Evolutionary conservation across 2,797 vertebrate genomes (phyloP).

Genomic region (Thaleichthys pacificus): DNA sequence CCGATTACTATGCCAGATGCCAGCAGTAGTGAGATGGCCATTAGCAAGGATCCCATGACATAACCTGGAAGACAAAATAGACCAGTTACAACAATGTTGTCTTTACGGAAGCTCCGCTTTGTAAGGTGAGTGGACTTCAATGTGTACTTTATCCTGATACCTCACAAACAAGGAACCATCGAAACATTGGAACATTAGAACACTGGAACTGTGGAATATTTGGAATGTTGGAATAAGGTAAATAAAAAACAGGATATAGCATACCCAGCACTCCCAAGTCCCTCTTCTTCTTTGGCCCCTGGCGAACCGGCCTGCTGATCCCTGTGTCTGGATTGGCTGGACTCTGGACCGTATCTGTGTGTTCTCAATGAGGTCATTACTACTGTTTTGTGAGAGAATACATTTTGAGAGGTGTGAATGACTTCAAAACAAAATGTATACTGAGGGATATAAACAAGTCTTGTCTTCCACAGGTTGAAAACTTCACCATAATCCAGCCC

Average conservation of each 20-base stretch:
- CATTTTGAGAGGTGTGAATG: background rate
- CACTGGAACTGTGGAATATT: no score
- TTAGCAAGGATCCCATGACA: conserved; percentile 25
- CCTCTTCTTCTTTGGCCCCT: conserved; percentile 74
- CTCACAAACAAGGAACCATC: background rate
- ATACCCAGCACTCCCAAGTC: conserved; percentile 77
- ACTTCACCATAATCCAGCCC: background rate
- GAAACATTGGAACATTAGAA: no score
- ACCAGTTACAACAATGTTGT: background rate
- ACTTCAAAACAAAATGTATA: no score
- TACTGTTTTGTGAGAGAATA: background rate
- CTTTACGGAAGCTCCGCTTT: background rate
- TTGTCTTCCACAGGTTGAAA: no score
- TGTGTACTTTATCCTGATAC: background rate
- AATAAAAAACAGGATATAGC: background rate
- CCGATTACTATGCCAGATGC: conserved; percentile 29
- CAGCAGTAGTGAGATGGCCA: conserved; percentile 29
- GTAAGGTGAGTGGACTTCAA: background rate
- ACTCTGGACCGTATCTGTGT: background rate
- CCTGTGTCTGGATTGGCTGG: conserved; percentile 71
- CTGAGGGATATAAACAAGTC: no score
- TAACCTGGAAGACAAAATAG: conserved; percentile 25
- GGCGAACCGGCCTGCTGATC: conserved; percentile 73
- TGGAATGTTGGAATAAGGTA: no score
- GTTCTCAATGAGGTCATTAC: background rate